A percentile compares a stretch with the other conserved stretches of the same genome.
Conservation (phyloP, 2,113 vertebrate species). For the Ophthalmolycus amberensis region DNA sequence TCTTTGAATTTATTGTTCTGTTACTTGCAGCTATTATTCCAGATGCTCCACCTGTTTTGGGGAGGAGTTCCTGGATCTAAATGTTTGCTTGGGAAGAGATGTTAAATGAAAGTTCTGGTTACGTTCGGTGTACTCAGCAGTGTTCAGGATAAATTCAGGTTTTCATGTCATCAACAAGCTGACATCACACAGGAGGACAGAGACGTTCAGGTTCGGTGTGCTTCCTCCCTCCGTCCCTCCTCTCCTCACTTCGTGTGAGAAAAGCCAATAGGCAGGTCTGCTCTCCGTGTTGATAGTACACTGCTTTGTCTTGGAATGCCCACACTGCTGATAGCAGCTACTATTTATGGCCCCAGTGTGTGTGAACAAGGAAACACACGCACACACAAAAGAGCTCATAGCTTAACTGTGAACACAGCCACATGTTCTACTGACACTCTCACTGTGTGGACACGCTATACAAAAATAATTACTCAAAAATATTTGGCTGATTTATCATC, state of each 20-base stretch:
- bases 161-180: background rate
- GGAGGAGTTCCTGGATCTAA: background rate
- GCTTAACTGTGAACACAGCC: conserved; percentile 37
- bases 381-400: conserved; percentile 39
- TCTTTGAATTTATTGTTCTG: background rate
- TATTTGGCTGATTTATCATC: background rate
- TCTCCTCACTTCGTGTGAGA: conserved; percentile 59
- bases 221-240: background rate
- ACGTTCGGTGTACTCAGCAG: background rate
- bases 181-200: background rate
- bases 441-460: background rate
- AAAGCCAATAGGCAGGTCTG: conserved; percentile 52
- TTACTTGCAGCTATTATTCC: background rate
- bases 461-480: background rate
- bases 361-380: conserved; percentile 64
- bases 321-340: conserved; percentile 64
- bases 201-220: background rate
- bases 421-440: conserved; percentile 15
- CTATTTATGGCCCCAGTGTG: conserved; percentile 74
- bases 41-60: background rate
- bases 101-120: background rate
- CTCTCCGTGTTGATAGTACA: conserved; percentile 56
- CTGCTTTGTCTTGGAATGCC: conserved; percentile 69
- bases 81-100: background rate
- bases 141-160: background rate